These are phyloP conservation scores for Leptura quadrifasciata DNA, from an alignment of 2,888 invertebrate species.

Conservation along the genomic window DNA sequence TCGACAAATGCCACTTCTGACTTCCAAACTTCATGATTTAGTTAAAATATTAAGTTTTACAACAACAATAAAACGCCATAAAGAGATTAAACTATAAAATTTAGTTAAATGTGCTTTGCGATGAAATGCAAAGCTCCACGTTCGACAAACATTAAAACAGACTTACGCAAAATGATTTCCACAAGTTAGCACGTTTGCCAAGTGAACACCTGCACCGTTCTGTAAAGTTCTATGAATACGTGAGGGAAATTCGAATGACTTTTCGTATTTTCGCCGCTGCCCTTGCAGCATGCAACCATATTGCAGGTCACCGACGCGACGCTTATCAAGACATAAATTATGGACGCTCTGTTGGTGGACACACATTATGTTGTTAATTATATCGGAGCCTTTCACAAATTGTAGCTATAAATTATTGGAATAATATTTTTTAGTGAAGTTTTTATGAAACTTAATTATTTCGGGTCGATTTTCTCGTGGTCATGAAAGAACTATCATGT, in stretches of 20 bases:
- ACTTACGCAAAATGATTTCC: conserved; percentile 60
- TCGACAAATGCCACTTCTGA: conserved; percentile 24
- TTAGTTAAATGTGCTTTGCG: conserved; percentile 36
- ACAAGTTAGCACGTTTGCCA: conserved; percentile 54
- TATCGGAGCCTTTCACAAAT: too few relatives aligned
- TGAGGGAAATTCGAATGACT: conserved; percentile 37
- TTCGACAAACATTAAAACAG: conserved; percentile 62
- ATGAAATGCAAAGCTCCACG: conserved; percentile 50
- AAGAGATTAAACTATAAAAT: conserved; percentile 47
- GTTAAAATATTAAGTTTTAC: conserved; percentile 43
- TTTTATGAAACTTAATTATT: too few relatives aligned
- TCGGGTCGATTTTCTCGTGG: too few relatives aligned
- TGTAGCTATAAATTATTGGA: too few relatives aligned
- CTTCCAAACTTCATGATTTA: conserved; percentile 11
- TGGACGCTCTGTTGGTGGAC: neutral
- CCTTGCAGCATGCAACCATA: conserved; percentile 16
- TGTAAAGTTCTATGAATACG: conserved; percentile 35
- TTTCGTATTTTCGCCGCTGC: neutral
- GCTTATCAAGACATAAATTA: conserved; percentile 10
- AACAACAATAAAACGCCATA: conserved; percentile 43
- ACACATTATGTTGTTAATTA: too few relatives aligned
- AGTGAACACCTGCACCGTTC: conserved; percentile 57
- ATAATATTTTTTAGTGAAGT: too few relatives aligned
- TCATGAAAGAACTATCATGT: too few relatives aligned
- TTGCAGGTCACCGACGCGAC: neutral